Percentiles rank a stretch among this genome's conserved stretches.
Conservation (phyloP, 1,140 invertebrate species). For the Macrosteles quadrilineatus region DNA sequence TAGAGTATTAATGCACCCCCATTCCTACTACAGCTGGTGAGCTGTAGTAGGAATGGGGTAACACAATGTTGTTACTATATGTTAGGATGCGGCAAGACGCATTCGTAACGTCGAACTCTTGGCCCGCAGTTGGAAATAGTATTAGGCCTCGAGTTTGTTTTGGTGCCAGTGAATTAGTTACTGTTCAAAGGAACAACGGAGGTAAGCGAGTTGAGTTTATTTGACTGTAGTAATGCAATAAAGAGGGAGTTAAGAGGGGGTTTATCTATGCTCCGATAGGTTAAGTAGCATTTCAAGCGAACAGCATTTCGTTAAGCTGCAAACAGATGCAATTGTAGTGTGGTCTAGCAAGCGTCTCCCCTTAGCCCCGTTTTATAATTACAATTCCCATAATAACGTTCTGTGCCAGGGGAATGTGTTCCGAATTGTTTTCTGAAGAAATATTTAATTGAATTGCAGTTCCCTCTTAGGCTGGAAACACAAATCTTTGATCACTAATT, state of each 20-base stretch:
- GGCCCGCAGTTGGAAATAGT: no score
- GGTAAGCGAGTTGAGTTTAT: slow-evolving; percentile 34
- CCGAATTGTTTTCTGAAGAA: slow-evolving; percentile 40
- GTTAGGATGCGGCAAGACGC: no score
- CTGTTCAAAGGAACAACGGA: slow-evolving; percentile 27
- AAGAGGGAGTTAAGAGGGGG: slow-evolving; percentile 30
- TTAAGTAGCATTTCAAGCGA: slow-evolving; percentile 40
- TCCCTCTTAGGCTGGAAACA: slow-evolving; percentile 16
- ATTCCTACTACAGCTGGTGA: no score
- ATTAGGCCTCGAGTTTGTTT: not conserved
- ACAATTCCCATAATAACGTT: slow-evolving; percentile 33
- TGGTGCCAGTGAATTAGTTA: not conserved
- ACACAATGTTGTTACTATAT: no score
- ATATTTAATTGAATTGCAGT: slow-evolving; percentile 39
- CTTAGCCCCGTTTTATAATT: slow-evolving; percentile 39
- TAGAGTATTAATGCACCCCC: no score
- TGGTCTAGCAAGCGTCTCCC: slow-evolving; percentile 18
- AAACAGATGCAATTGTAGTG: slow-evolving; percentile 37
- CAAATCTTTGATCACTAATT: slow-evolving; percentile 27
- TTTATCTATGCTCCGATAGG: slow-evolving; percentile 42
- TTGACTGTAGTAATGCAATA: slow-evolving; percentile 37
- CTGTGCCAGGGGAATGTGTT: slow-evolving; percentile 34
- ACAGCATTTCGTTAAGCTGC: slow-evolving; percentile 37
- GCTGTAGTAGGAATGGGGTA: no score
- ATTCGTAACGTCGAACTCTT: no score